Conservation (phyloP, 2,888 invertebrate species). For the Trichacis sp. region DNA sequence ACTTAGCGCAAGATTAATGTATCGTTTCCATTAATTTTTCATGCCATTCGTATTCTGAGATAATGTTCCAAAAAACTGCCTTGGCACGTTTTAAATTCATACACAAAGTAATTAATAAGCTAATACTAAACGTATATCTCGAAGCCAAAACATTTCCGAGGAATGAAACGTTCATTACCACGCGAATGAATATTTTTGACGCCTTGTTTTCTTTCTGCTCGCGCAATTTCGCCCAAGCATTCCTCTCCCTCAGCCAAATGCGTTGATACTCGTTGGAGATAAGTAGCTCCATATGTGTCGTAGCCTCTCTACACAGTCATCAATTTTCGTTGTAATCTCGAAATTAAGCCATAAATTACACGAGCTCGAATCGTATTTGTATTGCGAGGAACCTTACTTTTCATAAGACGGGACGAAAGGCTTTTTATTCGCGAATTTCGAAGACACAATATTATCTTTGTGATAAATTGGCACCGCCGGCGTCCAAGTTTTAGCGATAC, state of each 20-base stretch:
- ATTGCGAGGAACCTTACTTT: constrained; percentile 8
- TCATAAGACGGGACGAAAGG: constrained; percentile 20
- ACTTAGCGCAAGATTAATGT: too few species aligned
- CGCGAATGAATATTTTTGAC: constrained; percentile 10
- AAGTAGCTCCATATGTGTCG: constrained; percentile 17
- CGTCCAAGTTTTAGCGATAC: constrained; percentile 11
- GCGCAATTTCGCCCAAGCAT: constrained; percentile 8
- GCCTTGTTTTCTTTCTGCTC: constrained; percentile 3
- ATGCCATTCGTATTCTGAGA: too few species aligned
- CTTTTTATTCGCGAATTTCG: constrained; percentile 16
- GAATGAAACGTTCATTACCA: constrained; percentile 3
- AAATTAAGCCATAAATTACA: background rate
- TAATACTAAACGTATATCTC: too few species aligned
- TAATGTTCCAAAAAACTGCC: too few species aligned
- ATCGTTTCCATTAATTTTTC: too few species aligned
- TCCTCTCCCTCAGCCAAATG: constrained; percentile 24
- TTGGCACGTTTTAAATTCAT: too few species aligned
- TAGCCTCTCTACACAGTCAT: constrained; percentile 7
- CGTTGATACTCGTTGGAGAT: constrained; percentile 29
- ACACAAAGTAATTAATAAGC: too few species aligned
- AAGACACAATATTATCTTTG: constrained; percentile 16
- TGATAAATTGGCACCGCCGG: constrained; percentile 8
- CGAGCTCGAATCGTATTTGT: background rate
- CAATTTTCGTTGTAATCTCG: background rate
- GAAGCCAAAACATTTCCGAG: too few species aligned